These are phyloP conservation scores for Cryptomyrus ogoouensis DNA, from an alignment of 2,113 vertebrate genomes.

Conservation along the genomic window DNA sequence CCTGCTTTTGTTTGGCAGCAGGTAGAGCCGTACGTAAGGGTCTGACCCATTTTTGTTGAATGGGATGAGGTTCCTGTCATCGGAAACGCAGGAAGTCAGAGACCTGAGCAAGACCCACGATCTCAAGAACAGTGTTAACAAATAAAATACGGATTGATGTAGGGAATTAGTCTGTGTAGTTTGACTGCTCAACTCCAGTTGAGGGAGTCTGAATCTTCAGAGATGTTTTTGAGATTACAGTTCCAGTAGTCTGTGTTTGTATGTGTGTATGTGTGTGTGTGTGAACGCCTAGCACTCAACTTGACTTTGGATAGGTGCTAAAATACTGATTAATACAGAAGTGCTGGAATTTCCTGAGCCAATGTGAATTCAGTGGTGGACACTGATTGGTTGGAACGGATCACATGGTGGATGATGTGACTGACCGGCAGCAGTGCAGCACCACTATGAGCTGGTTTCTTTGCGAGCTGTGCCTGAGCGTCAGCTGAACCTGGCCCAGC, in stretches of 20 bases:
- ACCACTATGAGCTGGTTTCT: slow-evolving; percentile 95
- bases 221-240: background rate
- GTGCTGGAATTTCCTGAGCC: background rate
- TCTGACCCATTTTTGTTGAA: slow-evolving; percentile 91
- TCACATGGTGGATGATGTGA: background rate
- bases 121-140: background rate
- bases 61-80: slow-evolving; percentile 80
- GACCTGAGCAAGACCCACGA: background rate
- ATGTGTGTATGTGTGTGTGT: background rate
- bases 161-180: background rate
- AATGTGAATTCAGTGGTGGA: background rate
- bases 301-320: background rate
- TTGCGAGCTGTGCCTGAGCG: slow-evolving; percentile 86
- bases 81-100: slow-evolving; percentile 30
- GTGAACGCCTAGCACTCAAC: background rate
- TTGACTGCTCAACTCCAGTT: background rate
- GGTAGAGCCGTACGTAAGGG: slow-evolving; percentile 85
- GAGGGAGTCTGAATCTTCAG: background rate
- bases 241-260: background rate
- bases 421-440: slow-evolving; percentile 87
- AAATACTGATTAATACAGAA: background rate
- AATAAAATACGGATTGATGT: background rate
- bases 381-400: background rate
- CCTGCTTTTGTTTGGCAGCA: slow-evolving; percentile 90
- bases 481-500: slow-evolving; percentile 89